Conservation (phyloP, 2,797 vertebrate species). For the Notolabrus celidotus region DNA sequence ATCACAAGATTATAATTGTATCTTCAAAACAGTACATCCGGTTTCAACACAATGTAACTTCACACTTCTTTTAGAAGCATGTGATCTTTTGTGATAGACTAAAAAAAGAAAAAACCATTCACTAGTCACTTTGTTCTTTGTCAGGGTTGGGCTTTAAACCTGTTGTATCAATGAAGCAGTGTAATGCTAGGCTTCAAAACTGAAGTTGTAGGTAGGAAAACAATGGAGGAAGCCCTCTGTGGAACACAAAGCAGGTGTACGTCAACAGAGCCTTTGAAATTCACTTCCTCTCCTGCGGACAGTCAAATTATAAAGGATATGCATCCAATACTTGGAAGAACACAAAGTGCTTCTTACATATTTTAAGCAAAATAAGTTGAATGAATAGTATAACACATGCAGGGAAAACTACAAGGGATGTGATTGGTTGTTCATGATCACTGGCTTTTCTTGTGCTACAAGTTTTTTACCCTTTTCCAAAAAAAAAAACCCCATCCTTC, state of each 20-base stretch:
- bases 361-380: not conserved
- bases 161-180: not conserved
- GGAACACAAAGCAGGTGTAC: conserved; percentile 1
- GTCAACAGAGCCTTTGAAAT: conserved; percentile 12
- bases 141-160: not conserved
- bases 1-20: conserved; percentile 40
- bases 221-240: conserved; percentile 1
- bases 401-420: not conserved
- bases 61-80: not conserved
- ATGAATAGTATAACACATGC: not conserved
- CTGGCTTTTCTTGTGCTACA: too few relatives aligned
- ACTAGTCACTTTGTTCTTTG: not conserved
- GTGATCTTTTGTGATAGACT: not conserved
- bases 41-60: conserved; percentile 4
- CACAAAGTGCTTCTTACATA: not conserved
- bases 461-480: not conserved
- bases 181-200: not conserved
- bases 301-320: not conserved
- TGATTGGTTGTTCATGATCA: too few relatives aligned
- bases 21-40: conserved; percentile 19
- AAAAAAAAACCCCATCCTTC: too few relatives aligned
- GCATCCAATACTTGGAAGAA: not conserved
- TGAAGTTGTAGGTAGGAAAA: conserved; percentile 3
- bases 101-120: not conserved
- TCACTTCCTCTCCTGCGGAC: not conserved